Evolutionary conservation across 2,888 invertebrate genomes (phyloP), one percentile per base, ranked within the genome.

Genomic region (Agrochola lychnidis): DNA sequence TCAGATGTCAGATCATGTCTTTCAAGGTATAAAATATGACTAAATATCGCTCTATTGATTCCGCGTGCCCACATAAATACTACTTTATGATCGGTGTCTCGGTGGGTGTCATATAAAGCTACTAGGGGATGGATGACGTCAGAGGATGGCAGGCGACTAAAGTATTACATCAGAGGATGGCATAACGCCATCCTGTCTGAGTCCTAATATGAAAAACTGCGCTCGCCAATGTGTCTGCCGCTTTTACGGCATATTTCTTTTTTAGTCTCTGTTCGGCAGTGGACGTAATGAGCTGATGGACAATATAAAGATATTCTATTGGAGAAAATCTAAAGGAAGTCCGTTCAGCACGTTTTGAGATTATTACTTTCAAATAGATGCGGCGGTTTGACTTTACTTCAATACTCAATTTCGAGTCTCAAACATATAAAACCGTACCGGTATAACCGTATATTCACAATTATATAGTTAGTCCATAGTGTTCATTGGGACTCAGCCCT

Each of bases 161-260:
- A 30, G 16, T 16, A 40, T 73, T 48, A 73, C 22, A 51, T 73
- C 73, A 73, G 45, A 72, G 72, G 72, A 48, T 57, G 19, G 40
- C 73, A 48, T 51, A 25, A 40, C n/a, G 63, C 63, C 63, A 57
- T 76, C 36, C n/a, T 62, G 5, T 25, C 76, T 57, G 56, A 5
- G 10, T 36, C 19, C 30, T 61, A 30, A 61, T 56, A 63, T 25
- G 36, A 7, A 36, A 48, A 57, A 16, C 7, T 25, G 40, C 36
- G 22, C 19, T 64, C 22, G 76, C 25, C 16, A 14, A n/a, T 53
- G 62, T 74, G 45, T 62, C 53, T 63, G 7, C 45, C 1, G 42
- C 22, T 19, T 53, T 19, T 4, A 69, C 25, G 48, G 0, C 70
- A 25, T 19, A 9, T 57, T 45, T 45, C 3, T 48, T 19, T 59